Conservation (phyloP, 2,797 vertebrate genomes). For the Sphaeramia orbicularis region DNA sequence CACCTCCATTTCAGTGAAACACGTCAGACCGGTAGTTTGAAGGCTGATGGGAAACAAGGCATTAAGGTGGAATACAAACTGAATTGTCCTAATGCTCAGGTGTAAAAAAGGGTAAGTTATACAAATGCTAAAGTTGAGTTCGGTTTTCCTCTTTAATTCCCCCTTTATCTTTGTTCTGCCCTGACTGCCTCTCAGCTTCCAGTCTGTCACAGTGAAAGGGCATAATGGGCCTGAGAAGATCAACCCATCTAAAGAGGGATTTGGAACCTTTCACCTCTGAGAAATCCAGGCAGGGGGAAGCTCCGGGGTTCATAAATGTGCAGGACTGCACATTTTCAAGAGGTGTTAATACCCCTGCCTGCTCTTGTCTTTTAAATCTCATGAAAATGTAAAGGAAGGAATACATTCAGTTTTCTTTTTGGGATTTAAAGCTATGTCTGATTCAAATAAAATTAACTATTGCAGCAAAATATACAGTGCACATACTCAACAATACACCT, state of each 20-base stretch:
- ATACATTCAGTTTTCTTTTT: constrained; percentile 53
- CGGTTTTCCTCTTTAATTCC: constrained; percentile 79
- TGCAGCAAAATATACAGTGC: constrained; percentile 16
- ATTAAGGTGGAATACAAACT: constrained; percentile 76
- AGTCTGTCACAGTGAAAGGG: constrained; percentile 79
- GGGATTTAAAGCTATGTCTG: constrained; percentile 51
- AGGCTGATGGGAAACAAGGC: constrained; percentile 73
- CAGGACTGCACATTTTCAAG: constrained; percentile 71
- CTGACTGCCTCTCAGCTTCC: constrained; percentile 75
- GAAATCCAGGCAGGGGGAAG: constrained; percentile 76
- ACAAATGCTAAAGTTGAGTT: constrained; percentile 84
- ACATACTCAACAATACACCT: constrained; percentile 57
- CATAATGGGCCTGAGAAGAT: constrained; percentile 86
- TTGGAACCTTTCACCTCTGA: constrained; percentile 84
- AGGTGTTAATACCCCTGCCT: constrained; percentile 70
- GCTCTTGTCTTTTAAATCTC: constrained; percentile 68
- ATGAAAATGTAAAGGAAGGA: constrained; percentile 65
- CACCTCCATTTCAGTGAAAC: constrained; percentile 51
- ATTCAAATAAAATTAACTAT: constrained; percentile 57
- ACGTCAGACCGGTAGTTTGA: constrained; percentile 55
- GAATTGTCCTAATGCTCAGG: constrained; percentile 75
- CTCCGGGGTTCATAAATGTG: constrained; percentile 75
- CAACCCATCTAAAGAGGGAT: constrained; percentile 86
- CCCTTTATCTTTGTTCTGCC: constrained; percentile 79
- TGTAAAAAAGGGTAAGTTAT: constrained; percentile 80